phyloP scores from a whole-genome alignment of 1,140 invertebrate species.

The Drosophila ficusphila region DNA sequence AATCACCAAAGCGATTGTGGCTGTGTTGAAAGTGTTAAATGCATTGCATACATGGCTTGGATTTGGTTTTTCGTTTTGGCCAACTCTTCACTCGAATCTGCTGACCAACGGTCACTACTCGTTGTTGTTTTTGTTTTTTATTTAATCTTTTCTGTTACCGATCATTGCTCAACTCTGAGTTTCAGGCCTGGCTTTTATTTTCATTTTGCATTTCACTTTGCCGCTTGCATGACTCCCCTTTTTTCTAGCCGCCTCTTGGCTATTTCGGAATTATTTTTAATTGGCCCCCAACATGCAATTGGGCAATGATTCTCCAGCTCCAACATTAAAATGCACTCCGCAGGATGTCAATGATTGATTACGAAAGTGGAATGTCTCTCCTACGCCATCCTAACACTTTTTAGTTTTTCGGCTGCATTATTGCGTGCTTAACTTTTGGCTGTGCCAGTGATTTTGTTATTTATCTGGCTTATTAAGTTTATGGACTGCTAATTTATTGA shows the following conservation, averaged over 20 bases:
- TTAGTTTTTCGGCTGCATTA: constrained; percentile 17
- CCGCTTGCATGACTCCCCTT: constrained; percentile 47
- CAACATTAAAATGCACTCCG: constrained; percentile 22
- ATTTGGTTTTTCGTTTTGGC: constrained; percentile 33
- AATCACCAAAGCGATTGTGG: constrained; percentile 56
- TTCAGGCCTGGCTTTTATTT: constrained; percentile 38
- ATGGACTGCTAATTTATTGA: constrained; percentile 74
- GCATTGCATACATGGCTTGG: constrained; percentile 57
- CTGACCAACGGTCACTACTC: constrained; percentile 54
- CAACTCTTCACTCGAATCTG: constrained; percentile 50
- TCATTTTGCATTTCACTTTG: constrained; percentile 76
- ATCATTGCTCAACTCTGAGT: constrained; percentile 58
- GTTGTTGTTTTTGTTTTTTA: constrained; percentile 9
- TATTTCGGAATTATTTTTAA: constrained; percentile 56
- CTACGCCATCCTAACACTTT: not conserved
- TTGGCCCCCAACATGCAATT: constrained; percentile 63
- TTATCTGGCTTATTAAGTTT: constrained; percentile 66
- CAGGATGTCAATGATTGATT: constrained; percentile 61
- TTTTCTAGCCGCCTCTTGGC: constrained; percentile 8
- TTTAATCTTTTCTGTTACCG: too few species aligned
- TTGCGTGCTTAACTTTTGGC: constrained; percentile 27
- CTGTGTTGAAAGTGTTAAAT: constrained; percentile 76
- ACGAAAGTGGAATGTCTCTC: constrained; percentile 39
- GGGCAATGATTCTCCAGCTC: constrained; percentile 48
- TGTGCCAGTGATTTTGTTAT: constrained; percentile 35